A percentile compares a stretch with the other conserved stretches of the same genome.
These are phyloP conservation scores for Bufotes viridis DNA, from an alignment of 2,797 vertebrate genomes.

Conservation along the genomic window DNA sequence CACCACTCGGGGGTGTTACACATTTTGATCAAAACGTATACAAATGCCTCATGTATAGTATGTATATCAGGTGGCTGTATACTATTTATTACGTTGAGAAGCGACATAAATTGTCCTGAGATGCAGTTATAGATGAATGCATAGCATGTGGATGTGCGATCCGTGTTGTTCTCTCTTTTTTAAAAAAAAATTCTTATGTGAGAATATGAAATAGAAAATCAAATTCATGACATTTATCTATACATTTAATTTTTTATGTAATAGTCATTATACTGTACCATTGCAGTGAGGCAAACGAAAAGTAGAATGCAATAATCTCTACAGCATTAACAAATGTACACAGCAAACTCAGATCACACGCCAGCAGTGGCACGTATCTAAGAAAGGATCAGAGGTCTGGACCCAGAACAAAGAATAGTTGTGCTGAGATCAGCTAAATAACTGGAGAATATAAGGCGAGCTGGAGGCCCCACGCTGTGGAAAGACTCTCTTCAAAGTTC, in stretches of 20 bases:
- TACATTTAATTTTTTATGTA: neutral
- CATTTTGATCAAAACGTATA: too few relatives aligned
- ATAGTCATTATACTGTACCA: neutral
- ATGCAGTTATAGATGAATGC: too few relatives aligned
- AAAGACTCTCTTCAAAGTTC: neutral
- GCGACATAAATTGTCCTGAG: too few relatives aligned
- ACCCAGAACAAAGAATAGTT: neutral
- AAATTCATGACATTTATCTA: neutral
- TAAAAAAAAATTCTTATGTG: too few relatives aligned
- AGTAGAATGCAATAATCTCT: neutral
- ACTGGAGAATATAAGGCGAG: neutral
- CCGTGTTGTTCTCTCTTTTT: too few relatives aligned
- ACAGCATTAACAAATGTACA: neutral
- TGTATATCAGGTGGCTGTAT: too few relatives aligned
- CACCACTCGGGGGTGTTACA: too few relatives aligned
- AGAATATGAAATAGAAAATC: too few relatives aligned
- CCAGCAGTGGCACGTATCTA: neutral
- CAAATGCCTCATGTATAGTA: too few relatives aligned
- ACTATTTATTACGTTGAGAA: too few relatives aligned
- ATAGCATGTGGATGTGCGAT: too few relatives aligned
- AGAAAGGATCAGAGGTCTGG: neutral
- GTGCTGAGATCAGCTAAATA: slow-evolving; percentile 9
- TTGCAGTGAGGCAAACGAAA: neutral
- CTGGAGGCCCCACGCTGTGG: neutral
- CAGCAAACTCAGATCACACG: neutral